These are phyloP conservation scores for Tanytarsus gracilentus DNA, from an alignment of 2,888 invertebrate genomes.

Conservation along the genomic window DNA sequence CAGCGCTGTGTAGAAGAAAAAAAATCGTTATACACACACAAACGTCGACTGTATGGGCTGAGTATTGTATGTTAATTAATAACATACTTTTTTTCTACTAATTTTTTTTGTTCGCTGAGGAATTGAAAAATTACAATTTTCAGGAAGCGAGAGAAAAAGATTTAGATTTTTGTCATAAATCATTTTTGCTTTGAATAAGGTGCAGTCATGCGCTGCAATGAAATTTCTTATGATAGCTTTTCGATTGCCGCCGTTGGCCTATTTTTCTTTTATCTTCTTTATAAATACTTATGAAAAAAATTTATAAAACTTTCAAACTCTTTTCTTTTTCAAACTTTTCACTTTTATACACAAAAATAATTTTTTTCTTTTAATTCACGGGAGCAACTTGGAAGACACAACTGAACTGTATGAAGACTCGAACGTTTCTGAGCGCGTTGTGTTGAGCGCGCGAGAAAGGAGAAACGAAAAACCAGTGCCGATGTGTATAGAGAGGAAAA, in stretches of 20 bases:
- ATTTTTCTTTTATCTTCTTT: neutral
- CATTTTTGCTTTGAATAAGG: neutral
- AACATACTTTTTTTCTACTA: slow-evolving; percentile 15
- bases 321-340: neutral
- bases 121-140: neutral
- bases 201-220: slow-evolving; percentile 22
- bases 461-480: too few relatives aligned
- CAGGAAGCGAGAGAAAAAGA: neutral
- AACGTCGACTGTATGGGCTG: neutral
- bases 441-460: slow-evolving; percentile 1
- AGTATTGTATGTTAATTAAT: slow-evolving; percentile 27
- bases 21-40: slow-evolving; percentile 22
- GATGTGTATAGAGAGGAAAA: neutral
- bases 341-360: neutral
- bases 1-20: neutral
- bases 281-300: neutral
- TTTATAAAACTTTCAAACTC: neutral
- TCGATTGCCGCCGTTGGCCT: slow-evolving; percentile 11
- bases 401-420: neutral
- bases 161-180: neutral
- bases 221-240: neutral
- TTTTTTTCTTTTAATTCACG: neutral
- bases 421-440: slow-evolving; percentile 2
- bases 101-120: neutral
- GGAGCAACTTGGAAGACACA: neutral